Evolutionary conservation across 2,888 invertebrate genomes (phyloP).

Genomic region (Altica lythri): DNA sequence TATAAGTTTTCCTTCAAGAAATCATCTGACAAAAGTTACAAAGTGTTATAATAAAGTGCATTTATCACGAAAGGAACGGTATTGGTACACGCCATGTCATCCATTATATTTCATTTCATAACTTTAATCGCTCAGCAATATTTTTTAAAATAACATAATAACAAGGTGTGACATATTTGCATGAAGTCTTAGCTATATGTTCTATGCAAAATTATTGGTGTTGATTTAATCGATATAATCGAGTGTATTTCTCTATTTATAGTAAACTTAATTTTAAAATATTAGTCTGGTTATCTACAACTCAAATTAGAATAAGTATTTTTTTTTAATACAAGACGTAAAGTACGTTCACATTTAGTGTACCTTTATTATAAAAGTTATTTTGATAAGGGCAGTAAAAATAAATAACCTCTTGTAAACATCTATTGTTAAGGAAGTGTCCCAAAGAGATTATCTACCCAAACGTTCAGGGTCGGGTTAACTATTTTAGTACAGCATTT

Average conservation of each 20-base stretch:
- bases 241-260: slow-evolving; percentile 18
- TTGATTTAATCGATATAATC: slow-evolving; percentile 29
- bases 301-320: no score
- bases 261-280: no score
- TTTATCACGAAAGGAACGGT: slow-evolving; percentile 10
- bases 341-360: no score
- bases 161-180: slow-evolving; percentile 40
- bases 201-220: slow-evolving; percentile 30
- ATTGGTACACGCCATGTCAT: slow-evolving; percentile 28
- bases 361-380: no score
- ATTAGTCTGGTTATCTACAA: no score
- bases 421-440: no score
- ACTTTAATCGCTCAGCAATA: slow-evolving; percentile 29
- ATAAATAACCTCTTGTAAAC: no score
- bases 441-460: no score
- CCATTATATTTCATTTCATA: slow-evolving; percentile 34
- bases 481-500: no score
- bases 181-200: slow-evolving; percentile 31
- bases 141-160: slow-evolving; percentile 37
- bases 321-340: no score
- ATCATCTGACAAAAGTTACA: slow-evolving; percentile 3
- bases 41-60: slow-evolving; percentile 7
- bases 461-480: no score
- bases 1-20: slow-evolving; percentile 2
- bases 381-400: no score